Conservation (phyloP, 2,888 invertebrate genomes). For the Drosophila mimetica region DNA sequence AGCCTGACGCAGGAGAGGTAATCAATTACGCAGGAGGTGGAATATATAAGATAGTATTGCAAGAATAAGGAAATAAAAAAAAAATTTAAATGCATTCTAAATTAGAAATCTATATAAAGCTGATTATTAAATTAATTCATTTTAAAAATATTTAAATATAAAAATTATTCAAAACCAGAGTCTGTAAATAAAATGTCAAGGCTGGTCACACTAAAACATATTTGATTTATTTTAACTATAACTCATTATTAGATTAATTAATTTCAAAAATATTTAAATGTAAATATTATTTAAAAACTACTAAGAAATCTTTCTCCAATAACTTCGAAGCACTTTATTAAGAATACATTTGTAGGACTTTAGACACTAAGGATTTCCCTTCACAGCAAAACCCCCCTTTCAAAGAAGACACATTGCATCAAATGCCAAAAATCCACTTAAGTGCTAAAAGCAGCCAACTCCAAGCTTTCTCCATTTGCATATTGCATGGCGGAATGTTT, state of each 20-base stretch:
- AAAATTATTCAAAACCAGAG: no score
- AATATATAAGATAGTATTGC: not conserved
- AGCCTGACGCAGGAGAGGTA: constrained; percentile 1
- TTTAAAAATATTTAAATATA: no score
- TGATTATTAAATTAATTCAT: no score
- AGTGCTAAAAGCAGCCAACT: constrained; percentile 52
- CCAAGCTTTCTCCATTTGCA: constrained; percentile 52
- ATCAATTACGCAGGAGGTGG: constrained; percentile 11
- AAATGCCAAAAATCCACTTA: constrained; percentile 76
- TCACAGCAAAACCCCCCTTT: not conserved
- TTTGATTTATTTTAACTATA: no score
- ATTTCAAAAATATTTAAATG: no score
- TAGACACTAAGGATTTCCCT: not conserved
- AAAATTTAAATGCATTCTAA: no score
- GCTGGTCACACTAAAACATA: no score
- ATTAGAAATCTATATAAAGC: no score
- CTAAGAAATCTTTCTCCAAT: not conserved
- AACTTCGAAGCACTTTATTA: not conserved
- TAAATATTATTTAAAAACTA: not conserved
- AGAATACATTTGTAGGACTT: not conserved
- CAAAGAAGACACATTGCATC: constrained; percentile 42
- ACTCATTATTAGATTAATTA: no score
- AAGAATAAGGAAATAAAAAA: not conserved
- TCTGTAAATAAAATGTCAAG: no score
- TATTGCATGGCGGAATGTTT: constrained; percentile 45